These are phyloP conservation scores for Tortrix viridana DNA, from an alignment of 2,888 invertebrate genomes.

Conservation along the genomic window DNA sequence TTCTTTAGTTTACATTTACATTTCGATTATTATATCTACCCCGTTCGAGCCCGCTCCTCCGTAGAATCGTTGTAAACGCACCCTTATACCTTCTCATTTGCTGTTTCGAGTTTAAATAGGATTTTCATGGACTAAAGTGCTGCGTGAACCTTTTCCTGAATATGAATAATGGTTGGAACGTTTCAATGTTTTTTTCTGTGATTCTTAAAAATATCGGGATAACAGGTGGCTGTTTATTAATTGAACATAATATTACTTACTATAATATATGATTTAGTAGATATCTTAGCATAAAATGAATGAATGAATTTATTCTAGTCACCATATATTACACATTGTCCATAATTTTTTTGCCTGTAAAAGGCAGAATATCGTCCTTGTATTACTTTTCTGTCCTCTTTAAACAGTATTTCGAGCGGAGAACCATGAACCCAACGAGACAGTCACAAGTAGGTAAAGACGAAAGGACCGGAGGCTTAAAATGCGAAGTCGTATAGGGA, in stretches of 20 bases:
- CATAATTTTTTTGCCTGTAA: not conserved
- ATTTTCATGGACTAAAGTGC: too few relatives aligned
- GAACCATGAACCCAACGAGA: not conserved
- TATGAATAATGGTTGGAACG: too few relatives aligned
- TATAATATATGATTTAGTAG: too few relatives aligned
- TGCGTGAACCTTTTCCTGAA: too few relatives aligned
- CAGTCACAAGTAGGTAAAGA: slow-evolving; percentile 1
- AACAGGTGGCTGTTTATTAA: too few relatives aligned
- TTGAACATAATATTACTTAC: too few relatives aligned
- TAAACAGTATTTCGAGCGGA: slow-evolving; percentile 4
- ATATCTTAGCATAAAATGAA: not conserved
- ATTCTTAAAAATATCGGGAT: too few relatives aligned
- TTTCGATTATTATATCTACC: not conserved
- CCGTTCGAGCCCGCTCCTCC: not conserved
- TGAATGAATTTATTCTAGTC: not conserved
- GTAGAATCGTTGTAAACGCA: too few relatives aligned
- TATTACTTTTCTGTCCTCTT: slow-evolving; percentile 7
- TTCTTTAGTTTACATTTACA: slow-evolving; percentile 2
- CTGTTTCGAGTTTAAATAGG: too few relatives aligned
- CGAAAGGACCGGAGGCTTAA: slow-evolving; percentile 2
- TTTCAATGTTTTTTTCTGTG: too few relatives aligned
- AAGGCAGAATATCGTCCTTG: not conserved
- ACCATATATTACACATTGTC: not conserved
- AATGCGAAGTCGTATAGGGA: slow-evolving; percentile 20
- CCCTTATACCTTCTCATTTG: too few relatives aligned